These are phyloP conservation scores for Sipha flava DNA, from an alignment of 1,140 invertebrate species.

Conservation along the genomic window DNA sequence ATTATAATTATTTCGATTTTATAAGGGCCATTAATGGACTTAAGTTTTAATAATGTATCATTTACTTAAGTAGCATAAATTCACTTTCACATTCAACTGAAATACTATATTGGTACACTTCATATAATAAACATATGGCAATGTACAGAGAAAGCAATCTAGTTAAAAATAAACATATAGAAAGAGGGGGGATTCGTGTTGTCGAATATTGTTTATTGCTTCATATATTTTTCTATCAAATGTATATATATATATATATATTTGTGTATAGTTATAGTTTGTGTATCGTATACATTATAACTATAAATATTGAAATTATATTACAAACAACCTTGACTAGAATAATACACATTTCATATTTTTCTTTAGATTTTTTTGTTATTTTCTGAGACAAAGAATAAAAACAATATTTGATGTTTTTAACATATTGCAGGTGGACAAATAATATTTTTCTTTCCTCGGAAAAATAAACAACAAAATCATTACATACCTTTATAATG, in stretches of 20 bases:
- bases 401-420: neutral
- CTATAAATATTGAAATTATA: constrained; percentile 13
- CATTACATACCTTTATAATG: too few relatives aligned
- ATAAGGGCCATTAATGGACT: too few relatives aligned
- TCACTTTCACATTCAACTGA: neutral
- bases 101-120: neutral
- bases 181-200: neutral
- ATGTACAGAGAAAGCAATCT: neutral
- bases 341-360: constrained; percentile 5
- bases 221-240: too few relatives aligned
- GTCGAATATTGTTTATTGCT: neutral
- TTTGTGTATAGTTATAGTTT: too few relatives aligned
- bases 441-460: neutral
- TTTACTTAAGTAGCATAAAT: too few relatives aligned
- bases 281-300: constrained; percentile 1
- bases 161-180: neutral
- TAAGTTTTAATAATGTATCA: too few relatives aligned
- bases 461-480: too few relatives aligned
- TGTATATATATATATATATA: too few relatives aligned
- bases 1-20: too few relatives aligned
- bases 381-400: neutral
- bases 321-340: neutral
- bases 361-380: neutral
- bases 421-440: neutral
- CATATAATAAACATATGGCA: neutral